A percentile compares a stretch with the other conserved stretches of the same genome.
Evolutionary conservation across 2,113 vertebrate genomes (phyloP).

Genomic region (Melospiza melodia): DNA sequence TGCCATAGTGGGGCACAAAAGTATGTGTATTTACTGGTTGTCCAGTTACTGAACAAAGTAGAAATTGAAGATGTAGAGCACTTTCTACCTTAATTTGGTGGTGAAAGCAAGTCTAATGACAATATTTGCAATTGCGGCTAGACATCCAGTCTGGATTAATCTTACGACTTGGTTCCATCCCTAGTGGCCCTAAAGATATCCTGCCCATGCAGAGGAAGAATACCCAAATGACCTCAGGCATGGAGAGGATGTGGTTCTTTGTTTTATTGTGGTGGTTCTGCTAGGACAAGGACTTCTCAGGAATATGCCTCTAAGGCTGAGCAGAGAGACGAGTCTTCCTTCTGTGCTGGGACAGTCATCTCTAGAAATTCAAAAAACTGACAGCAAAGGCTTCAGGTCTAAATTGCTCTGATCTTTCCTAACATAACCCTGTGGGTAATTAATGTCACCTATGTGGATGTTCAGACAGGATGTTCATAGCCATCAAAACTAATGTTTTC

Average conservation of each 20-base stretch:
- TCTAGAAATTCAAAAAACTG: not conserved
- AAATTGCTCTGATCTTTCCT: not conserved
- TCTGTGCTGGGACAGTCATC: not conserved
- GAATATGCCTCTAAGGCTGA: not conserved
- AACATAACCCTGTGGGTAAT: not conserved
- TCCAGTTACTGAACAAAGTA: not conserved
- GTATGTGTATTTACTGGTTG: not conserved
- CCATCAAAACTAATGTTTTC: not conserved
- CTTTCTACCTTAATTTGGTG: not conserved
- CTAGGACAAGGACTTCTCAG: not conserved
- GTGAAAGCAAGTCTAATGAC: not conserved
- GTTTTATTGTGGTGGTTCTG: not conserved
- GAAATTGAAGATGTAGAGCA: not conserved
- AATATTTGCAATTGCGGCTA: not conserved
- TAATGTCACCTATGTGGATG: fast-evolving
- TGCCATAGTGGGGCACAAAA: not conserved
- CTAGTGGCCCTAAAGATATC: not conserved
- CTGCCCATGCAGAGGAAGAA: not conserved
- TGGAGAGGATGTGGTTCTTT: not conserved
- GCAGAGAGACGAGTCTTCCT: not conserved
- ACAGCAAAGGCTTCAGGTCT: not conserved
- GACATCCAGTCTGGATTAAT: not conserved
- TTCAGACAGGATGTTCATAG: not conserved
- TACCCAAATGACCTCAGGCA: not conserved
- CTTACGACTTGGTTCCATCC: not conserved